A percentile compares a stretch with the other conserved stretches of the same genome.
Evolutionary conservation across 2,888 invertebrate genomes (phyloP).

Genomic region (Chrysodeixis includens): DNA sequence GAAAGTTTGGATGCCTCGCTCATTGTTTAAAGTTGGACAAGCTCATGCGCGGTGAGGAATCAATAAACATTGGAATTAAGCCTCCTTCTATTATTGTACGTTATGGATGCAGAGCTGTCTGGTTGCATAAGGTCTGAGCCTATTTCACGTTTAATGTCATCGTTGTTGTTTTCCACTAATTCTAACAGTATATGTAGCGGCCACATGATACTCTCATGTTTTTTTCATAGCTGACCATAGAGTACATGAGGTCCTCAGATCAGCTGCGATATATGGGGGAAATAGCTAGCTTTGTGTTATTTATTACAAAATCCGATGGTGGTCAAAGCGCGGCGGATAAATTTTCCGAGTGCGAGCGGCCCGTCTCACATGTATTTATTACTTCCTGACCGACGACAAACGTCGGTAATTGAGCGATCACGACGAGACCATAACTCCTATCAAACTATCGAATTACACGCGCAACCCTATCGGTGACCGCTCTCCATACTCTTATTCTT

Average conservation of each 20-base stretch:
- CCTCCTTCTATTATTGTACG: neutral
- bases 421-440: slow-evolving; percentile 77
- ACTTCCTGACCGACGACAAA: slow-evolving; percentile 81
- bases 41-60: slow-evolving; percentile 10
- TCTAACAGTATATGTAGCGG: slow-evolving; percentile 11
- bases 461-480: slow-evolving; percentile 75
- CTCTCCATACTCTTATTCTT: slow-evolving; percentile 64
- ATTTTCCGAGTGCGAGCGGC: slow-evolving; percentile 53
- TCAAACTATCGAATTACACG: slow-evolving; percentile 81
- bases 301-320: slow-evolving; percentile 44
- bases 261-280: slow-evolving; percentile 30
- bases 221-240: slow-evolving; percentile 22
- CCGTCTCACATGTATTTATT: slow-evolving; percentile 76
- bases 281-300: slow-evolving; percentile 46
- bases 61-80: slow-evolving; percentile 3
- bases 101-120: neutral
- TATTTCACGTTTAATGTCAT: slow-evolving; percentile 8
- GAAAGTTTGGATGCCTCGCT: slow-evolving; percentile 50
- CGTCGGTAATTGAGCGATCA: slow-evolving; percentile 86
- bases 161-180: neutral
- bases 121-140: neutral
- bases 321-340: slow-evolving; percentile 47
- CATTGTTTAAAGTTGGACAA: slow-evolving; percentile 19
- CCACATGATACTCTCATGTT: slow-evolving; percentile 33
- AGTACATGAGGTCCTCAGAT: slow-evolving; percentile 6